Percentiles rank a stretch among this genome's conserved stretches.
Evolutionary conservation across 2,888 invertebrate genomes (phyloP).

Genomic region (Morinoia aosen): DNA sequence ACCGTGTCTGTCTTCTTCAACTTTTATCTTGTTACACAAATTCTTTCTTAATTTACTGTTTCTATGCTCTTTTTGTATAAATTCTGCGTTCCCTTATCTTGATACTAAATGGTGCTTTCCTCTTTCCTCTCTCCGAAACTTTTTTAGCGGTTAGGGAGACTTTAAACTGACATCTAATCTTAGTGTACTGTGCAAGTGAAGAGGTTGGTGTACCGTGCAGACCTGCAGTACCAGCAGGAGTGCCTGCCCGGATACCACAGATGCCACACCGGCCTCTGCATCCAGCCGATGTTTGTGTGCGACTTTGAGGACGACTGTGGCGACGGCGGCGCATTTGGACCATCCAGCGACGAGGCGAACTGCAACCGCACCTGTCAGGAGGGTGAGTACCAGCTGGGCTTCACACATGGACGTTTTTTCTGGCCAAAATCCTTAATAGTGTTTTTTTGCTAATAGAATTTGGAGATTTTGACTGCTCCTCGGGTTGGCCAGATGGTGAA

Average conservation of each 20-base stretch:
- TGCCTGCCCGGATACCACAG: conserved; percentile 70
- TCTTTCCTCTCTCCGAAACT: too few species aligned
- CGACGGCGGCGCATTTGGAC: conserved; percentile 57
- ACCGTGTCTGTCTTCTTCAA: too few species aligned
- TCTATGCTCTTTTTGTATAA: too few species aligned
- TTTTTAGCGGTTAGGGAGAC: too few species aligned
- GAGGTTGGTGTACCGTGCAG: neutral
- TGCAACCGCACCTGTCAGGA: conserved; percentile 59
- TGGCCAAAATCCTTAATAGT: neutral
- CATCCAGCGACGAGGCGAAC: conserved; percentile 60
- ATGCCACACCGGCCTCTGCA: conserved; percentile 71
- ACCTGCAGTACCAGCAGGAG: neutral
- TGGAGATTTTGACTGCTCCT: too few species aligned
- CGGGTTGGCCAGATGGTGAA: too few species aligned
- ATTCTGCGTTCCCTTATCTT: too few species aligned
- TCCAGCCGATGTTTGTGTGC: conserved; percentile 70
- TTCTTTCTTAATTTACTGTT: too few species aligned
- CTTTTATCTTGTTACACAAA: too few species aligned
- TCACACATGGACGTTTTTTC: neutral
- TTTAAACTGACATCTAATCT: too few species aligned
- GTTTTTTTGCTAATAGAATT: neutral
- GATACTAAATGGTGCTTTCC: too few species aligned
- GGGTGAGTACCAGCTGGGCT: conserved; percentile 50
- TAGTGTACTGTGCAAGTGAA: neutral
- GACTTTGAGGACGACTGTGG: conserved; percentile 70